Evolutionary conservation across 2,888 invertebrate genomes (phyloP).

Genomic region (Tholera decimalis): DNA sequence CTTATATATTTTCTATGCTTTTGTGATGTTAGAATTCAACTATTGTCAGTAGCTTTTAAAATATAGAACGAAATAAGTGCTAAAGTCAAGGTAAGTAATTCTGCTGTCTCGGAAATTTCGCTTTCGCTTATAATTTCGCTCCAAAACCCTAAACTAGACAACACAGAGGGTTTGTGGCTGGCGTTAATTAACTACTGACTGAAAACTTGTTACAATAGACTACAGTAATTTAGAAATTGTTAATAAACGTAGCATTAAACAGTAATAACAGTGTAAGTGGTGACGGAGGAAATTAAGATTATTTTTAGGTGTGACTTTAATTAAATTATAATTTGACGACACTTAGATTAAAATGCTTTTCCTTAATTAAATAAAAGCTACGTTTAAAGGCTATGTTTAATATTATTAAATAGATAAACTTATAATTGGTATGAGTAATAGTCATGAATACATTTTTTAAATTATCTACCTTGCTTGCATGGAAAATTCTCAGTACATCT

Average conservation of each 20-base stretch:
- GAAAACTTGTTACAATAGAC: slow-evolving; percentile 84
- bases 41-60: too few species aligned
- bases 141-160: slow-evolving; percentile 71
- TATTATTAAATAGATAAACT: too few species aligned
- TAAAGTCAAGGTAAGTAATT: background rate
- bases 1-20: background rate
- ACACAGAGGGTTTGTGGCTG: slow-evolving; percentile 81
- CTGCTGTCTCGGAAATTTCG: slow-evolving; percentile 27
- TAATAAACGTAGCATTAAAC: slow-evolving; percentile 72
- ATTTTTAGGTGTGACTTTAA: background rate
- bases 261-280: slow-evolving; percentile 60
- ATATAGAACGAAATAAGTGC: background rate
- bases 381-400: too few species aligned
- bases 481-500: too few species aligned
- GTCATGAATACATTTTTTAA: too few species aligned
- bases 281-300: background rate
- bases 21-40: too few species aligned
- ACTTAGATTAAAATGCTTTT: too few species aligned
- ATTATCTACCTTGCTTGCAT: too few species aligned
- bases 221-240: slow-evolving; percentile 81
- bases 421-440: too few species aligned
- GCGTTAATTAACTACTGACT: slow-evolving; percentile 87
- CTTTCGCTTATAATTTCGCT: slow-evolving; percentile 48
- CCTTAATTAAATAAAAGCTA: too few species aligned
- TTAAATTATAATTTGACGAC: background rate